Evolutionary conservation across 2,797 vertebrate species (phyloP), one percentile per base, ranked within the genome.

Genomic region (Danio kyathit): DNA sequence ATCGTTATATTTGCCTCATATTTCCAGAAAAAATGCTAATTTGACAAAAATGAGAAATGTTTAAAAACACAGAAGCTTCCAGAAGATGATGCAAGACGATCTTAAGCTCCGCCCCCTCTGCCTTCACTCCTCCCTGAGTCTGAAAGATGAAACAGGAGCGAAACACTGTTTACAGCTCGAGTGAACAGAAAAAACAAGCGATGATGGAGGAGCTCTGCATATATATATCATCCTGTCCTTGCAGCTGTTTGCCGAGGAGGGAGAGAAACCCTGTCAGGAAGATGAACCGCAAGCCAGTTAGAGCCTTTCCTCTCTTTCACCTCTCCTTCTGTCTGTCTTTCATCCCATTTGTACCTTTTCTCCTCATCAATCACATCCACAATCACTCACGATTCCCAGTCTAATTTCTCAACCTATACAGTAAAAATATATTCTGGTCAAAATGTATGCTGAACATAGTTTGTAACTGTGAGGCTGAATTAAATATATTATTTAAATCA

Each of bases 41-140:
- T 10, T 70, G 12, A 51, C 21, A 63, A 49, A 29, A 59, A 77
- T 8, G 19, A 48, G 14, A 74, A 60, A 2, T 61, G 14, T 29
- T 46, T 29, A 29, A 29, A 43, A 44, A 29, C 69, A 76, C 19
- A 76, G 49, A 21, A 16, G 4, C 11, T 65, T 54, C 17, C 59
- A 65, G 74, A 76, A 43, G 5, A 46, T 40, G 14, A 19, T 1
- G n/a, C 13, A 4, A 59, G 13, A 51, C 9, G 48, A 41, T 56
- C 14, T 4, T 29, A 40, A 48, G 81, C 83, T 84, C 86, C 71
- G 21, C 48, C 19, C 87, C 80, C 71, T 79, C 56, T 87, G 82
- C 82, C 85, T 86, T 76, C 85, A 57, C 87, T 82, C 84, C 85
- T 1, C 57, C 59, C 16, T 60, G 12, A 57, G 54, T 16, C 21